Evolutionary conservation across 2,113 vertebrate genomes (phyloP).

Genomic region (Hippocampus abdominalis): DNA sequence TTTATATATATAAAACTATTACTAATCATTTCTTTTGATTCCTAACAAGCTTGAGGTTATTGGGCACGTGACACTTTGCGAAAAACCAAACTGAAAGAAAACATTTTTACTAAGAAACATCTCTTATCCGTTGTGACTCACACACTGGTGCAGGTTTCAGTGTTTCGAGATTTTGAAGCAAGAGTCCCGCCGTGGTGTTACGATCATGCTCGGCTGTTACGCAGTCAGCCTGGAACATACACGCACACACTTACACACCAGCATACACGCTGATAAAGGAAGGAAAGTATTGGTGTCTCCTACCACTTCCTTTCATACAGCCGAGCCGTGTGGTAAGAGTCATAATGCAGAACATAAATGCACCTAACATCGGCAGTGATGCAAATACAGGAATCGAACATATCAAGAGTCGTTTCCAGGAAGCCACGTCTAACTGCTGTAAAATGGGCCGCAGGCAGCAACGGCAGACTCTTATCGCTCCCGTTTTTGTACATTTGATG

Average conservation of each 20-base stretch:
- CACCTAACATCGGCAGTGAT: slow-evolving; percentile 55
- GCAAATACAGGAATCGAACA: slow-evolving; percentile 60
- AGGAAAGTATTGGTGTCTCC: slow-evolving; percentile 59
- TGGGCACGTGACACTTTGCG: background rate
- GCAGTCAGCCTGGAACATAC: slow-evolving; percentile 30
- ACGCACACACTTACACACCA: slow-evolving; percentile 10
- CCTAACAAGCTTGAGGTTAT: no score
- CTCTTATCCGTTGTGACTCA: background rate
- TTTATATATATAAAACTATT: no score
- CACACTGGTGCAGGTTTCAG: slow-evolving; percentile 10
- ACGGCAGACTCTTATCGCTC: slow-evolving; percentile 53
- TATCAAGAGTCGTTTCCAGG: slow-evolving; percentile 68
- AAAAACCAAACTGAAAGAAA: background rate
- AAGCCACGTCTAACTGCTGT: slow-evolving; percentile 65
- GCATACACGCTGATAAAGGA: slow-evolving; percentile 41
- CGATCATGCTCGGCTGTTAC: slow-evolving; percentile 21
- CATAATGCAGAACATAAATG: slow-evolving; percentile 68
- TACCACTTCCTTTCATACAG: slow-evolving; percentile 76
- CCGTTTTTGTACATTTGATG: slow-evolving; percentile 58
- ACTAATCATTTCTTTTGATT: no score
- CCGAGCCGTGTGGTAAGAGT: slow-evolving; percentile 62
- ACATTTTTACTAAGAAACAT: background rate
- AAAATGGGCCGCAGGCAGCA: slow-evolving; percentile 65
- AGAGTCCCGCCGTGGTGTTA: background rate
- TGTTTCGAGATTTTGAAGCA: slow-evolving; percentile 13